These are phyloP conservation scores for Euplexia lucipara DNA, from an alignment of 2,888 invertebrate genomes.

Conservation along the genomic window DNA sequence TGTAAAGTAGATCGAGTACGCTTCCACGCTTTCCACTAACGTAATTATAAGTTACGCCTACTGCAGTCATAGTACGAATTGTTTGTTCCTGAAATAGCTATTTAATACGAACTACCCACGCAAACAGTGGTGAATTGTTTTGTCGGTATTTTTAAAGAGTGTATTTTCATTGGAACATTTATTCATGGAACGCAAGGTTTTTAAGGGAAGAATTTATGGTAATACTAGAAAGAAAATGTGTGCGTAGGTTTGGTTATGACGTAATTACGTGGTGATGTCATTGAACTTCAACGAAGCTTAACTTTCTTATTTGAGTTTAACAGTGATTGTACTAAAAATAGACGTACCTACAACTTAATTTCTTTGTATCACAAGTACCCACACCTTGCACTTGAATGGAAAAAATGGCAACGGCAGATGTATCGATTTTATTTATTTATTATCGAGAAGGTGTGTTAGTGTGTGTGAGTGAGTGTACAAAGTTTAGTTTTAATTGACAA, in stretches of 20 bases:
- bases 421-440: too few species aligned
- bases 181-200: neutral
- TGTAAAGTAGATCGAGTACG: neutral
- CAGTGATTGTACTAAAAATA: too few species aligned
- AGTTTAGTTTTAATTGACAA: too few species aligned
- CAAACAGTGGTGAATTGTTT: neutral
- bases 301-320: too few species aligned
- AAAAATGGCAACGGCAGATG: too few species aligned
- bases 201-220: neutral
- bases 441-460: too few species aligned
- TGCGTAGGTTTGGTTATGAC: neutral
- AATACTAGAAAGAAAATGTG: neutral
- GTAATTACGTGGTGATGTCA: too few species aligned
- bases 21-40: neutral
- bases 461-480: too few species aligned
- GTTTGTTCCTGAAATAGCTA: constrained; percentile 14
- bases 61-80: neutral
- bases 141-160: neutral
- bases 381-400: too few species aligned
- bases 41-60: constrained; percentile 6
- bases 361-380: too few species aligned
- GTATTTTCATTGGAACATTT: neutral
- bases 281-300: too few species aligned
- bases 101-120: neutral
- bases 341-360: too few species aligned